Conservation (phyloP, 2,888 invertebrate species). For the Sabatieria punctata region DNA sequence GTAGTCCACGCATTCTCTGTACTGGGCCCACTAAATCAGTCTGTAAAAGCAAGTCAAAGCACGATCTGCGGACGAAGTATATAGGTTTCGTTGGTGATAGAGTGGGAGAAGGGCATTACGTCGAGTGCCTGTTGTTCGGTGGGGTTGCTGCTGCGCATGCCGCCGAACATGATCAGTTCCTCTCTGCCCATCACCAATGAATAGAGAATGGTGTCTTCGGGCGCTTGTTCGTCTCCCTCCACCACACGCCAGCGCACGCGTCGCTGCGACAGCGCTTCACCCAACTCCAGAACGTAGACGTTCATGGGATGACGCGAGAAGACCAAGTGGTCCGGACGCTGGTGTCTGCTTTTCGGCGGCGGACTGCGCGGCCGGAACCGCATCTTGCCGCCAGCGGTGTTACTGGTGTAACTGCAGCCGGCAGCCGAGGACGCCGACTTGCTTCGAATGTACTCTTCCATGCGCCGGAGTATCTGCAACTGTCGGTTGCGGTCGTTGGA, state of each 20-base stretch:
- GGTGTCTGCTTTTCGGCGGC: conserved; percentile 8
- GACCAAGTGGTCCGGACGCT: background rate
- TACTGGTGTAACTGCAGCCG: too few relatives aligned
- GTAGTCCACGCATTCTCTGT: too few relatives aligned
- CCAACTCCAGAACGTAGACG: conserved; percentile 67
- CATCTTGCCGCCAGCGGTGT: too few relatives aligned
- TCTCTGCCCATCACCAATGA: conserved; percentile 72
- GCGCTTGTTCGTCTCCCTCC: conserved; percentile 34
- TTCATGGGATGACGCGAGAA: conserved; percentile 7
- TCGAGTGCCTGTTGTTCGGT: conserved; percentile 21
- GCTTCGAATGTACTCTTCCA: conserved; percentile 43
- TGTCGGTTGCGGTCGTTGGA: conserved; percentile 44
- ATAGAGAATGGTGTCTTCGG: conserved; percentile 75
- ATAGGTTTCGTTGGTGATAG: conserved; percentile 15
- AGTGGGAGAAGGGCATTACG: conserved; percentile 12
- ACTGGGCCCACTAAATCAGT: too few relatives aligned
- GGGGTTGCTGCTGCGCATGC: conserved; percentile 44
- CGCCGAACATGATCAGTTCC: conserved; percentile 88
- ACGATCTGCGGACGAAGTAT: conserved; percentile 13
- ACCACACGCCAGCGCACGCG: conserved; percentile 39
- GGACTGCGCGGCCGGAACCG: conserved; percentile 8
- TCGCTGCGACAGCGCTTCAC: conserved; percentile 29
- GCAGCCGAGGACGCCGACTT: background rate
- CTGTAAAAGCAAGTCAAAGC: too few relatives aligned
- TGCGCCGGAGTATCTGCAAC: conserved; percentile 46